phyloP scores from a whole-genome alignment of 2,113 vertebrate species.

The Laticauda colubrina region DNA sequence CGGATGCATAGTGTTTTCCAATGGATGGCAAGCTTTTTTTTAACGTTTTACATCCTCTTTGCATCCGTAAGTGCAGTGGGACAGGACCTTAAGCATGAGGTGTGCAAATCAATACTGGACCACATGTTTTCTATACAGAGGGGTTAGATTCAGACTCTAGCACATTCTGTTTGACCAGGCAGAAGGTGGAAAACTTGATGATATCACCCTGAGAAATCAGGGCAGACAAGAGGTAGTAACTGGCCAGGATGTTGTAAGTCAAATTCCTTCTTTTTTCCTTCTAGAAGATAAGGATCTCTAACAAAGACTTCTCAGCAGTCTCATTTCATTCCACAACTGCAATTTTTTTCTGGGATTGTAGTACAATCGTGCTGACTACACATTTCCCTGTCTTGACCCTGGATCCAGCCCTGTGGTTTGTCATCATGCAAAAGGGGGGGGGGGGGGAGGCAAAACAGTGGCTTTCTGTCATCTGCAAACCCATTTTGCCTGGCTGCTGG shows the following conservation, averaged over 20 bases:
- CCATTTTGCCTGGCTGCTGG: background rate
- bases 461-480: background rate
- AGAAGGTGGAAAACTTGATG: background rate
- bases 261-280: background rate
- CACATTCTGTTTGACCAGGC: background rate
- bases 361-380: background rate
- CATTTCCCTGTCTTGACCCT: background rate
- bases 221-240: background rate
- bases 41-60: no score
- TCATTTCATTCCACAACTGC: background rate
- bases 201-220: background rate
- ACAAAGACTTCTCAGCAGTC: background rate
- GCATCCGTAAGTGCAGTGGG: no score
- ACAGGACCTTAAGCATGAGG: background rate
- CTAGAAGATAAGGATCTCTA: background rate
- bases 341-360: background rate
- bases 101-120: background rate
- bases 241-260: background rate
- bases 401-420: background rate
- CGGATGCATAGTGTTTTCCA: no score
- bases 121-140: background rate
- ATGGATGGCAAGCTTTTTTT: no score
- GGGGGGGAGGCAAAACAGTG: background rate
- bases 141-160: background rate
- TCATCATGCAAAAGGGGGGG: background rate